Base-by-base conservation (phyloP, 2,113 vertebrate species). In the Kryptolebias marmoratus region DNA sequence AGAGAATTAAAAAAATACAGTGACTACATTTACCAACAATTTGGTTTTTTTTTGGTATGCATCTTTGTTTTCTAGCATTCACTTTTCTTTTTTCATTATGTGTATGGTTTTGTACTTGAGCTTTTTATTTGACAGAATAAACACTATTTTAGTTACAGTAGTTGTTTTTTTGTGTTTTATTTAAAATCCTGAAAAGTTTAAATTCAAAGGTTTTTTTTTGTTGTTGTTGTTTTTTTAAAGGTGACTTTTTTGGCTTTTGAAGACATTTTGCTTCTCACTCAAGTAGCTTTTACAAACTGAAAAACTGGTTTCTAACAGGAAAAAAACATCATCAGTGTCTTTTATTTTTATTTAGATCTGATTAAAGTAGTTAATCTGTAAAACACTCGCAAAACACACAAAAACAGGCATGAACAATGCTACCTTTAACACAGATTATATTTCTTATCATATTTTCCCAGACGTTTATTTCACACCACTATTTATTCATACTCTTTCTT, bases 131-230 rank as follows among this genome's bases (percentile, higher is more conserved):
- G 73, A 87, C 66, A 60, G 57, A 91, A 91, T 91, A 91, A 91
- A 92, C 87, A 83, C 58, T 88, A 90, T 90, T 92, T 91, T 89
- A 83, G 63, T 79, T 87, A 88, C 64, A 57, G 68, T 67, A 66
- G 77, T 84, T 70, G 55, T 71, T 55, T 56, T 64, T 59, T 22
- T 22, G 30, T 18, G 30, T 68, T 79, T 63, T 31, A 31, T 69
- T 4, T 11, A 18, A 53, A 11, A 53, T 49, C 36, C 4, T 1
- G 5, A 42, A 42, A 42, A 42, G 39, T 7, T 7, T 4, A 36
- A 36, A 3, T 36, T 36, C 36, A 36, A 36, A 7, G 3, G 3
- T 36, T 36, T 1, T 36, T 36, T 36, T 36, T 36, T 22, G 0
- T 22, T 22, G 22, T 22, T 22, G 22, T 22, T 22, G 22, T 22